A percentile compares a stretch with the other conserved stretches of the same genome.
Evolutionary conservation across 2,888 invertebrate species (phyloP).

Genomic region (Polia nebulosa): DNA sequence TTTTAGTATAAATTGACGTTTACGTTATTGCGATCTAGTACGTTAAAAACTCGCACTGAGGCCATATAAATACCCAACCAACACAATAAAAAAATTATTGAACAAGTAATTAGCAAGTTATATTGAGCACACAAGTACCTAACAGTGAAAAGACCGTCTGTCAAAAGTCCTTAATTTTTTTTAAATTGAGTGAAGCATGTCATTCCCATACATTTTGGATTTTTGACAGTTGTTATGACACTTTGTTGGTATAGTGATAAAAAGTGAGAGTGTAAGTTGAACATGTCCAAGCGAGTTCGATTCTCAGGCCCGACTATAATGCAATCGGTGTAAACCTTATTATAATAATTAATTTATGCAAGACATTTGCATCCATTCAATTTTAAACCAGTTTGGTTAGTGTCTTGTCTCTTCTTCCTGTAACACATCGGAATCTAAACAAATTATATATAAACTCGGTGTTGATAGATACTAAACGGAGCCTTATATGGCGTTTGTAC

Average conservation of each 20-base stretch:
- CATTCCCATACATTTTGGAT: neutral
- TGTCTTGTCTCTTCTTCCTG: neutral
- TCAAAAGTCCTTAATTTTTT: no score
- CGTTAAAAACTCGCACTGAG: neutral
- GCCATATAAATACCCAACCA: no score
- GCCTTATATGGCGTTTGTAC: no score
- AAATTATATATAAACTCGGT: neutral
- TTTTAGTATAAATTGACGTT: neutral
- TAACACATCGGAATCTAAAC: neutral
- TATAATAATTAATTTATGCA: neutral
- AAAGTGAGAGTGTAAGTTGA: neutral
- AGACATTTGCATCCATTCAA: neutral
- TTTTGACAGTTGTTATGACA: neutral
- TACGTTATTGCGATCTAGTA: neutral
- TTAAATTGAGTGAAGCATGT: neutral
- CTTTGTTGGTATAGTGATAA: neutral
- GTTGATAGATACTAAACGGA: neutral
- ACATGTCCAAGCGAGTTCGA: neutral
- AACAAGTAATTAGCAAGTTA: neutral
- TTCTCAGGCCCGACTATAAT: neutral
- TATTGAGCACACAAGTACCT: no score
- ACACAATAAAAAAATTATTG: no score
- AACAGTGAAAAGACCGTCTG: no score
- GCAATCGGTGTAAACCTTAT: no score
- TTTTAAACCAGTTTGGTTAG: neutral